These are phyloP conservation scores for Onthophagus sagittarius DNA, from an alignment of 2,888 invertebrate genomes.

Conservation along the genomic window DNA sequence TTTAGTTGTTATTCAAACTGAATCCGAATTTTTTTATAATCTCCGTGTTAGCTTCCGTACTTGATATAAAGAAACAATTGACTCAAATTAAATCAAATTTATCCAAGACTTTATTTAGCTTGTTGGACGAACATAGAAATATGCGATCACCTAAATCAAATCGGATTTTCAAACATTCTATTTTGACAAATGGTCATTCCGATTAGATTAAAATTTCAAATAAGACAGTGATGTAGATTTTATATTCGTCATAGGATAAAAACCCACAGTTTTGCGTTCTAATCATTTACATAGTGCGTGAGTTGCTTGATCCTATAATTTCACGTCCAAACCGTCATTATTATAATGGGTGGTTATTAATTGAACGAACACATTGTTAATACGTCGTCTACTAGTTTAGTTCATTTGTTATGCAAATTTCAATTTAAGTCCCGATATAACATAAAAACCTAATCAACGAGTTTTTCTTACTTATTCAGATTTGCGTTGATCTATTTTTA, in stretches of 20 bases:
- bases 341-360: conserved; percentile 1
- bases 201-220: background rate
- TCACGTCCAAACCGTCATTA: conserved; percentile 5
- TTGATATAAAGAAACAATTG: background rate
- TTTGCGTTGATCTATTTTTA: too few relatives aligned
- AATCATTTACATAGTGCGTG: background rate
- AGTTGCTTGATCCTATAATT: background rate
- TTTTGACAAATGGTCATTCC: background rate
- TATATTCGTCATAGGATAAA: background rate
- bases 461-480: too few relatives aligned
- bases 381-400: background rate
- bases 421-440: background rate
- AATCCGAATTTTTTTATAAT: too few relatives aligned
- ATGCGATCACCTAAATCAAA: background rate
- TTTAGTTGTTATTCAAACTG: too few relatives aligned
- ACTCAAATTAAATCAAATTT: background rate
- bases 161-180: background rate
- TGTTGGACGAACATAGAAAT: background rate
- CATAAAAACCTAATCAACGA: too few relatives aligned
- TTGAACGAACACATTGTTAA: background rate
- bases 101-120: background rate
- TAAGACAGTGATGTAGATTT: background rate
- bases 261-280: background rate
- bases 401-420: background rate
- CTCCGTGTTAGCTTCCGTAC: too few relatives aligned